These are phyloP conservation scores for Antennarius striatus DNA, from an alignment of 2,113 vertebrate species.

Conservation along the genomic window DNA sequence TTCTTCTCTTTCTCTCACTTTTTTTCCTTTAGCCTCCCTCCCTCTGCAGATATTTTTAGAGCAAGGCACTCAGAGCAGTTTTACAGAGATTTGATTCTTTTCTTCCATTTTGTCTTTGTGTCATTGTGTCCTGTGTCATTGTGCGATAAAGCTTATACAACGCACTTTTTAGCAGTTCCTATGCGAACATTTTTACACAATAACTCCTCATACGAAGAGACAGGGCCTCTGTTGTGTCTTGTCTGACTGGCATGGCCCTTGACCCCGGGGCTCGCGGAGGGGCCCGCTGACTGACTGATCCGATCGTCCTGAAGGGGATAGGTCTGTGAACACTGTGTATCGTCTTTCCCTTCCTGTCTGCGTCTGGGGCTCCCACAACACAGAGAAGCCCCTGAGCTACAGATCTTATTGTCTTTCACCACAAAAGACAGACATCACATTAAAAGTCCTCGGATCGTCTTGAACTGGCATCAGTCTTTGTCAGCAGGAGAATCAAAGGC, in stretches of 20 bases:
- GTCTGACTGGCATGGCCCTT: constrained; percentile 73
- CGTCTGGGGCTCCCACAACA: constrained; percentile 60
- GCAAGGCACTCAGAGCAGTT: constrained; percentile 44
- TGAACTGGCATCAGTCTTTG: constrained; percentile 78
- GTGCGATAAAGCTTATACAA: constrained; percentile 25
- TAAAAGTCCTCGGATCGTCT: constrained; percentile 69
- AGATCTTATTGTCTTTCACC: constrained; percentile 70
- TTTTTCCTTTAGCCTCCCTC: constrained; percentile 29
- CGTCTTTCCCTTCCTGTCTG: constrained; percentile 60
- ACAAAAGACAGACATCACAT: constrained; percentile 78
- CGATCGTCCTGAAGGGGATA: constrained; percentile 57
- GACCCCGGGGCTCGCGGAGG: constrained; percentile 51
- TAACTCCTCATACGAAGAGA: constrained; percentile 28
- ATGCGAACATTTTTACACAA: constrained; percentile 33
- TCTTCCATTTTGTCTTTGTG: constrained; percentile 33
- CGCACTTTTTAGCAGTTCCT: constrained; percentile 22
- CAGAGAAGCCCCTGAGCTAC: constrained; percentile 66
- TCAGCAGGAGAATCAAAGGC: constrained; percentile 68
- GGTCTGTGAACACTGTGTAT: constrained; percentile 56
- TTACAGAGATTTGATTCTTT: constrained; percentile 32
- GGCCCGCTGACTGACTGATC: constrained; percentile 66
- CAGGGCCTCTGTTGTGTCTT: constrained; percentile 57
- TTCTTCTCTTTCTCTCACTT: constrained; percentile 46
- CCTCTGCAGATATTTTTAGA: constrained; percentile 66
- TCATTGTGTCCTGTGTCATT: constrained; percentile 30